These are phyloP conservation scores for Regulus satrapa DNA, from an alignment of 2,113 vertebrate genomes.

Conservation along the genomic window DNA sequence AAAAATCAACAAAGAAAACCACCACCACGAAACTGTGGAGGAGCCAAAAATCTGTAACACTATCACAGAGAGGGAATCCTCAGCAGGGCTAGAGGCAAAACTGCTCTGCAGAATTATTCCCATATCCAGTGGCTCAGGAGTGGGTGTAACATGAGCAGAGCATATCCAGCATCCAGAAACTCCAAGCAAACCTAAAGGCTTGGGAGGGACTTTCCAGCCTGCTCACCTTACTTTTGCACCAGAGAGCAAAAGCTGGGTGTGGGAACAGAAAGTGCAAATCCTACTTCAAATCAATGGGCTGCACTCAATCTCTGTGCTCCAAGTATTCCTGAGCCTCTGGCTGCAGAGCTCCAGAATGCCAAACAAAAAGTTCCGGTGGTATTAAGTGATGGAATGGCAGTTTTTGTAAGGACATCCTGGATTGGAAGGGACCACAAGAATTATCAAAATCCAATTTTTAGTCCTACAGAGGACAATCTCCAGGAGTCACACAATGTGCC, in stretches of 20 bases:
- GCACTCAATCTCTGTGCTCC: too few species aligned
- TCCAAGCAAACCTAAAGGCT: background rate
- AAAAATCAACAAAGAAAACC: too few species aligned
- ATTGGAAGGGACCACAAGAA: background rate
- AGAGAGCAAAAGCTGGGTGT: background rate
- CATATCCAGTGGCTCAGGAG: rapidly evolving
- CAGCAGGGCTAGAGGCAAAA: background rate
- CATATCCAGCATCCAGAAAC: background rate
- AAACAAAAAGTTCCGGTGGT: background rate
- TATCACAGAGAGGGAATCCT: background rate
- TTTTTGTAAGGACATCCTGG: background rate
- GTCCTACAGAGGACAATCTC: background rate
- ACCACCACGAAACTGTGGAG: too few species aligned
- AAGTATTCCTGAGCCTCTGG: background rate
- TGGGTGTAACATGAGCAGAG: background rate
- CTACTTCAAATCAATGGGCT: rapidly evolving
- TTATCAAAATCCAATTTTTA: background rate
- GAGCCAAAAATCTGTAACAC: background rate
- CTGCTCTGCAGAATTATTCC: background rate
- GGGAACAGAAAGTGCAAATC: background rate
- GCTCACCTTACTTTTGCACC: background rate
- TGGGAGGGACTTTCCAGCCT: rapidly evolving
- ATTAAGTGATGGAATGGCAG: background rate
- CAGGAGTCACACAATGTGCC: too few species aligned
- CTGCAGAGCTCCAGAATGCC: background rate